Conservation (phyloP, 1,140 invertebrate genomes). For the Ditylenchus dipsaci region DNA sequence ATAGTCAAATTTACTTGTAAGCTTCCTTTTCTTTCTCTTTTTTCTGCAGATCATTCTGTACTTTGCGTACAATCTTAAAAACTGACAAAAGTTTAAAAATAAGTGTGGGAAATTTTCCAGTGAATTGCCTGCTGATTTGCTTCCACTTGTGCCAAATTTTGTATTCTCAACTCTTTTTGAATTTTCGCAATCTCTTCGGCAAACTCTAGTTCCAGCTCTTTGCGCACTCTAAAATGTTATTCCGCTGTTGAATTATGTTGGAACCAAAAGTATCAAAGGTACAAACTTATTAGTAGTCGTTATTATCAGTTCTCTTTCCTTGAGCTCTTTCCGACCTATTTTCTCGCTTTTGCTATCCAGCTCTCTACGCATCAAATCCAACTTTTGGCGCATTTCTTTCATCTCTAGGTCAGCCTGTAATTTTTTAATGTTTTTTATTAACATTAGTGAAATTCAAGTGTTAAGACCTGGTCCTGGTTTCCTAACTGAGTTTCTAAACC, state of each 20-base stretch:
- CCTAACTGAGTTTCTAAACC: slow-evolving; percentile 37
- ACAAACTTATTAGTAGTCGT: slow-evolving; percentile 25
- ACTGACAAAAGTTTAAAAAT: background rate
- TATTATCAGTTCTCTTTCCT: slow-evolving; percentile 34
- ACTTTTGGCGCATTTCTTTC: slow-evolving; percentile 32
- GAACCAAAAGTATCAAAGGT: slow-evolving; percentile 2
- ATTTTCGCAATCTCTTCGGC: slow-evolving; percentile 35
- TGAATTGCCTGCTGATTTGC: slow-evolving; percentile 37
- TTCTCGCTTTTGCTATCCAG: slow-evolving; percentile 39
- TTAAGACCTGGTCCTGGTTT: slow-evolving; percentile 41
- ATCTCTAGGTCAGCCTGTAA: slow-evolving; percentile 1
- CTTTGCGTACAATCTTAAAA: slow-evolving; percentile 36
- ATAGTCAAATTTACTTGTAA: no score
- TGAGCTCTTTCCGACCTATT: slow-evolving; percentile 36
- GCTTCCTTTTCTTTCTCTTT: slow-evolving; percentile 21
- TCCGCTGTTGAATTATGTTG: slow-evolving; percentile 1
- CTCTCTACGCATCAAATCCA: slow-evolving; percentile 27
- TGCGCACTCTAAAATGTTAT: slow-evolving; percentile 30
- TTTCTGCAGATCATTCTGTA: slow-evolving; percentile 24
- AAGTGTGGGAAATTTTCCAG: background rate
- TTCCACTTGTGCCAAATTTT: slow-evolving; percentile 34
- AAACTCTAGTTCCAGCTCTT: slow-evolving; percentile 35
- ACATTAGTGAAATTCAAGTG: slow-evolving; percentile 18
- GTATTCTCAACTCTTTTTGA: slow-evolving; percentile 29
- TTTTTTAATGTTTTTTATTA: background rate